Percentiles rank a stretch among this genome's conserved stretches.
These are phyloP conservation scores for Eubucco bourcierii DNA, from an alignment of 2,113 vertebrate genomes.

Conservation along the genomic window DNA sequence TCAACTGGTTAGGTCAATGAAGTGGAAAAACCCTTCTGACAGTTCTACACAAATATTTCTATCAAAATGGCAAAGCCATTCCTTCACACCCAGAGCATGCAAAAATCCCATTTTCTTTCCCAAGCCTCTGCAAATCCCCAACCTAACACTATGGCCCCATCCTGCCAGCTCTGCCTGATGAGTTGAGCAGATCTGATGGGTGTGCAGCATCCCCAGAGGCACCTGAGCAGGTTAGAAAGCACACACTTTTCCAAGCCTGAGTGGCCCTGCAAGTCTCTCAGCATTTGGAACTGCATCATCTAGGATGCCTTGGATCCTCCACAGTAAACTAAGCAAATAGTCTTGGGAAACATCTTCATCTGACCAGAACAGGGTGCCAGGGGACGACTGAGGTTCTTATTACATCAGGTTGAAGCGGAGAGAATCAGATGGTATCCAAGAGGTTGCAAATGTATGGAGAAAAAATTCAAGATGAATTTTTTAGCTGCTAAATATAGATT, in stretches of 20 bases:
- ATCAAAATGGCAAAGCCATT: neutral
- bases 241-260: accelerated
- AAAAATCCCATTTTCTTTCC: neutral
- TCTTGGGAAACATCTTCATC: neutral
- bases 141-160: accelerated
- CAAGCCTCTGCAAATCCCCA: neutral
- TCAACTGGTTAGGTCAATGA: conserved; percentile 1
- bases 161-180: neutral
- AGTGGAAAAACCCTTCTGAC: conserved; percentile 32
- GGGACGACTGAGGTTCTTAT: neutral
- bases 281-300: neutral
- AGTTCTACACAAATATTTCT: conserved; percentile 5
- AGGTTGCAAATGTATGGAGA: neutral
- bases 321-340: neutral
- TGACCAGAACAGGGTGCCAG: neutral
- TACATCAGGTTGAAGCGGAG: neutral
- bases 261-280: neutral
- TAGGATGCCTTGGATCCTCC: neutral
- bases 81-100: neutral
- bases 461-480: neutral
- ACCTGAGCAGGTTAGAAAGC: accelerated
- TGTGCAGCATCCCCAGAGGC: neutral
- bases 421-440: neutral
- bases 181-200: neutral
- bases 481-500: conserved; percentile 42